These are phyloP conservation scores for Dermatemys mawii DNA, from an alignment of 2,113 vertebrate genomes.

Conservation along the genomic window DNA sequence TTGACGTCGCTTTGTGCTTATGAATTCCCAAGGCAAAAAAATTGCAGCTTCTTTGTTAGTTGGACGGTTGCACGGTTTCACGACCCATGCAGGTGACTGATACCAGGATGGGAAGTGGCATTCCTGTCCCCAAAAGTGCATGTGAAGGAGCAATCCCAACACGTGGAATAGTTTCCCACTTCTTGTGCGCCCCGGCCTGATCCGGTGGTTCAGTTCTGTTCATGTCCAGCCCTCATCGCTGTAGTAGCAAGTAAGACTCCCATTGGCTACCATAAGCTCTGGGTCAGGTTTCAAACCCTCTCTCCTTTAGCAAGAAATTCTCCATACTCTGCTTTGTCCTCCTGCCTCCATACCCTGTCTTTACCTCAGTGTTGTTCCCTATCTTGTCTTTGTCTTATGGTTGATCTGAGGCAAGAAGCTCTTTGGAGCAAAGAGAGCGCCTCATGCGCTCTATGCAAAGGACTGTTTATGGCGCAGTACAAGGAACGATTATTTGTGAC, in stretches of 20 bases:
- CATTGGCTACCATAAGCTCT: not conserved
- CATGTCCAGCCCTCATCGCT: not conserved
- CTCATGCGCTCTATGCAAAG: accelerated
- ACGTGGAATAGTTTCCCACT: not conserved
- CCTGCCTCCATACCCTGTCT: not conserved
- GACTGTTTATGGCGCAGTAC: not conserved
- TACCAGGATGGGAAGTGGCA: not conserved
- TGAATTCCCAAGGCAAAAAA: not conserved
- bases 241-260: not conserved
- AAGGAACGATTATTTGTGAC: not conserved
- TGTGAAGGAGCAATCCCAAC: accelerated
- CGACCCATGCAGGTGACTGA: accelerated
- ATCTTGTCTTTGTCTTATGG: not conserved
- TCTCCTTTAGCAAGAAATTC: not conserved
- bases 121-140: not conserved
- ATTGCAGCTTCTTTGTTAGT: not conserved
- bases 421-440: not conserved
- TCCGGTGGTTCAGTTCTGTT: accelerated
- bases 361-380: not conserved
- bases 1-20: not conserved
- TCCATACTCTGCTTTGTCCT: not conserved
- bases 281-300: accelerated
- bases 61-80: not conserved
- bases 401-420: not conserved
- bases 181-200: not conserved